Percentiles rank a stretch among this genome's conserved stretches.
These are phyloP conservation scores for Pemphredon lugubris DNA, from an alignment of 2,888 invertebrate genomes.

Conservation along the genomic window DNA sequence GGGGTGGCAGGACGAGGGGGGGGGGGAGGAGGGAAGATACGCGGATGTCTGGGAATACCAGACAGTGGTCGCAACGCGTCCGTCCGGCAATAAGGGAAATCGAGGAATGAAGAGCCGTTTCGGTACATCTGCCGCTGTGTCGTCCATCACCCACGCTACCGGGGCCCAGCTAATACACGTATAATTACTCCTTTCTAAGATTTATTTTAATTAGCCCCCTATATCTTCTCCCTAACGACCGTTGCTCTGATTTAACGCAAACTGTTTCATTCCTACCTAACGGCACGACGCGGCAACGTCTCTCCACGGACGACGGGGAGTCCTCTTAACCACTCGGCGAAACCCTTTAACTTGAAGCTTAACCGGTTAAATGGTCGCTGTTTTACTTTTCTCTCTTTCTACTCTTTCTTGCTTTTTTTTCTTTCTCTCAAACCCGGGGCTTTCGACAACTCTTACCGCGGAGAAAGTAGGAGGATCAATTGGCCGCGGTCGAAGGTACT, in stretches of 20 bases:
- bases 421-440: too few relatives aligned
- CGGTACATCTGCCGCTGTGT: constrained; percentile 80
- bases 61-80: constrained; percentile 63
- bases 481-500: too few relatives aligned
- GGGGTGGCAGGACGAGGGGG: background rate
- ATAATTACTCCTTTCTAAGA: constrained; percentile 81
- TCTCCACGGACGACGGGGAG: constrained; percentile 7
- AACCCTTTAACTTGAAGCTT: constrained; percentile 38
- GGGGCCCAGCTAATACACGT: constrained; percentile 80
- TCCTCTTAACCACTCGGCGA: constrained; percentile 1
- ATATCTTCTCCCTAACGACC: constrained; percentile 81
- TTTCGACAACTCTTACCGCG: too few relatives aligned
- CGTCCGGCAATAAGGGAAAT: constrained; percentile 79
- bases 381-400: too few relatives aligned
- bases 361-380: too few relatives aligned
- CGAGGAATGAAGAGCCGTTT: constrained; percentile 81
- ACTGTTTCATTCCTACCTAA: constrained; percentile 67
- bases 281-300: constrained; percentile 37
- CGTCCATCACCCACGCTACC: constrained; percentile 78
- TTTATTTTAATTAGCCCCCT: constrained; percentile 81
- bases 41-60: constrained; percentile 23
- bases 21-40: background rate
- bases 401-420: too few relatives aligned
- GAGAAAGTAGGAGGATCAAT: too few relatives aligned
- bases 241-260: constrained; percentile 73